Conservation (phyloP, 2,113 vertebrate genomes). For the Paraplagusia blochii region DNA sequence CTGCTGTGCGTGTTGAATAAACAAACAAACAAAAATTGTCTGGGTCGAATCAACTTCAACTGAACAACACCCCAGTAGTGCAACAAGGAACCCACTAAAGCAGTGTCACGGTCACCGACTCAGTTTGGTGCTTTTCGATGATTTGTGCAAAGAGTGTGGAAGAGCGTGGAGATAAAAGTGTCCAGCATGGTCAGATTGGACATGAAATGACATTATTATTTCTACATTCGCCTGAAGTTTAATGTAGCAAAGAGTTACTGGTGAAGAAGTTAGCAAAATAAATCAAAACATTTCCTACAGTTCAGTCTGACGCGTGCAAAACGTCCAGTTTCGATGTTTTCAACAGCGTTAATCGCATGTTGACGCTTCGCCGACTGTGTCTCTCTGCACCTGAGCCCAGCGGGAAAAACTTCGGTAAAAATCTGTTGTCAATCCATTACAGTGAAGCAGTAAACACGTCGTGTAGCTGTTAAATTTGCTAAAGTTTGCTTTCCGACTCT, state of each 20-base stretch:
- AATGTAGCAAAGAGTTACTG: constrained; percentile 7
- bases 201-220: constrained; percentile 25
- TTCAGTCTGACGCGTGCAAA: constrained; percentile 15
- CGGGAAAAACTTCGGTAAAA: too few species aligned
- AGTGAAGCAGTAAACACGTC: too few species aligned
- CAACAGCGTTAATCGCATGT: not conserved
- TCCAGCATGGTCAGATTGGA: constrained; percentile 29
- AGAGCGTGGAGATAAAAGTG: constrained; percentile 46
- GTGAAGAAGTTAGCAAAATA: constrained; percentile 7
- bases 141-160: constrained; percentile 63
- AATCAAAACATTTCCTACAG: constrained; percentile 6
- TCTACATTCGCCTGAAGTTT: constrained; percentile 27
- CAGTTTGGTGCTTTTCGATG: constrained; percentile 59
- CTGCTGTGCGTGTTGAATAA: constrained; percentile 66
- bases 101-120: constrained; percentile 50
- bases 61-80: constrained; percentile 68
- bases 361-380: too few species aligned
- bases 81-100: constrained; percentile 63
- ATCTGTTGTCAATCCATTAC: too few species aligned
- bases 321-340: constrained; percentile 7
- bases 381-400: too few species aligned
- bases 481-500: too few species aligned
- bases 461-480: too few species aligned
- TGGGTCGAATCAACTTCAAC: constrained; percentile 56
- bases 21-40: constrained; percentile 60